Percentiles rank a stretch among this genome's conserved stretches.
Evolutionary conservation across 2,797 vertebrate species (phyloP).

Genomic region (Aselliscus stoliczkanus): DNA sequence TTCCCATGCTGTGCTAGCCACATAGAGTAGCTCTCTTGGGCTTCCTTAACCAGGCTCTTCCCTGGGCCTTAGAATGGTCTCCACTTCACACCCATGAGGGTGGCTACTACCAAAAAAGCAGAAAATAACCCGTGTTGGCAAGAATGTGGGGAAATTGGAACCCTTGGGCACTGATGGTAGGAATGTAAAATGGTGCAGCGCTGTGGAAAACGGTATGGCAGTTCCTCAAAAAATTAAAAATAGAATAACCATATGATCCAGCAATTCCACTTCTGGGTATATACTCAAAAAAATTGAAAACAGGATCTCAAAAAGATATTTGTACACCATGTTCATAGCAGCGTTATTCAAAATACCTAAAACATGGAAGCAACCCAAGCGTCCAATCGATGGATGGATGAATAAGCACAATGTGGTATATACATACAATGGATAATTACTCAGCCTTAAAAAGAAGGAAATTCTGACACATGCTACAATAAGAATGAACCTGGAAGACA

Average conservation of each 20-base stretch:
- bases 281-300: not conserved
- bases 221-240: not conserved
- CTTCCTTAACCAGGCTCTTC: not conserved
- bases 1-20: no score
- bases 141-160: not conserved
- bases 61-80: not conserved
- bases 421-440: not conserved
- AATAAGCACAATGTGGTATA: not conserved
- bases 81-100: not conserved
- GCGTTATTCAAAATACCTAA: not conserved
- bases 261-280: not conserved
- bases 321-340: not conserved
- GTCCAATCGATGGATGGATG: not conserved
- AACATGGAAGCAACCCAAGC: not conserved
- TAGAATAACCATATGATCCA: not conserved
- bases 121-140: not conserved
- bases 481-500: not conserved
- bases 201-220: not conserved
- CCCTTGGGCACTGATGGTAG: fast-evolving
- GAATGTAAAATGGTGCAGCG: not conserved
- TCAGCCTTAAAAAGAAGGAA: no score
- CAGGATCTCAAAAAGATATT: not conserved
- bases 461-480: not conserved
- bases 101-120: not conserved
- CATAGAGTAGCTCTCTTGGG: not conserved